A percentile compares a stretch with the other conserved stretches of the same genome.
These are phyloP conservation scores for Heptranchias perlo DNA, from an alignment of 2,113 vertebrate species.

Conservation along the genomic window DNA sequence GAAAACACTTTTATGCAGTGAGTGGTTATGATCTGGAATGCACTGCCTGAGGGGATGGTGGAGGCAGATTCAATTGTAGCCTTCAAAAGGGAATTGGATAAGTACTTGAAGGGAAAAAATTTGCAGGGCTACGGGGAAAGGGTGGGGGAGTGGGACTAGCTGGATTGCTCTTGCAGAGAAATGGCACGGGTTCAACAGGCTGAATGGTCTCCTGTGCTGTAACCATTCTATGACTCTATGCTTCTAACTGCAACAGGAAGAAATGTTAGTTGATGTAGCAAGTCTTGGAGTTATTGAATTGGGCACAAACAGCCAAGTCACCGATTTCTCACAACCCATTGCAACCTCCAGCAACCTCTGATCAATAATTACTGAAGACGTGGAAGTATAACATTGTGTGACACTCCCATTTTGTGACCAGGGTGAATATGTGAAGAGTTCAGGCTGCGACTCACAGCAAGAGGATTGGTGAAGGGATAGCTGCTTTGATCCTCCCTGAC, in stretches of 20 bases:
- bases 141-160: no score
- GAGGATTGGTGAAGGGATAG: background rate
- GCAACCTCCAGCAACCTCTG: background rate
- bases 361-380: background rate
- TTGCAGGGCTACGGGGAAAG: no score
- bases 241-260: background rate
- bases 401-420: background rate
- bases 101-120: no score
- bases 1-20: no score
- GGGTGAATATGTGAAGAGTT: background rate
- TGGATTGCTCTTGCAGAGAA: no score
- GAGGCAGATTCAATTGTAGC: no score
- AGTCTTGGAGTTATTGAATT: background rate
- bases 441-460: background rate
- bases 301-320: background rate
- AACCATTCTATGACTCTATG: no score
- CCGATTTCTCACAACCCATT: background rate
- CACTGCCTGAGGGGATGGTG: no score
- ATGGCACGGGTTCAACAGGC: no score
- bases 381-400: background rate
- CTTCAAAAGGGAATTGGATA: no score
- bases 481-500: background rate
- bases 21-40: no score
- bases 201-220: no score
- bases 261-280: background rate